Evolutionary conservation across 1,140 invertebrate genomes (phyloP).

Genomic region (Drosophila erecta): DNA sequence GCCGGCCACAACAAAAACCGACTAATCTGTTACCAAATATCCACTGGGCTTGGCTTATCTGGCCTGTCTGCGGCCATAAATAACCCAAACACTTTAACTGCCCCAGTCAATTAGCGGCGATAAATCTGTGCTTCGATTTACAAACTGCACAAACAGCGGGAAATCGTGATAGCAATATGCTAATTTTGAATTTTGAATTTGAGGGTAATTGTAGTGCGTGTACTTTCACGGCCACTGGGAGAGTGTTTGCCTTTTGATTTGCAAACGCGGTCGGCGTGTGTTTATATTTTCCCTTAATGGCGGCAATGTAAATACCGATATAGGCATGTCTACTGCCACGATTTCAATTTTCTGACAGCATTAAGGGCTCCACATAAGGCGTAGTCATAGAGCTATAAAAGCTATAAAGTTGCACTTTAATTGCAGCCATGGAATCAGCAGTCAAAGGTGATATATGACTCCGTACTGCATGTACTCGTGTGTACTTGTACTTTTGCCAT

Average conservation of each 20-base stretch:
- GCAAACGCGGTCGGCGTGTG: conserved; percentile 15
- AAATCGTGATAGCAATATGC: conserved; percentile 8
- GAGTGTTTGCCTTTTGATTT: conserved; percentile 30
- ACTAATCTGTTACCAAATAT: conserved; percentile 14
- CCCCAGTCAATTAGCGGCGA: conserved; percentile 57
- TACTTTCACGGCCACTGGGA: conserved; percentile 22
- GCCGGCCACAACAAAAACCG: conserved; percentile 9
- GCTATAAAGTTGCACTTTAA: neutral
- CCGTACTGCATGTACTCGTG: neutral
- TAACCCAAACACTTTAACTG: conserved; percentile 69
- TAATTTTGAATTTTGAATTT: conserved; percentile 27
- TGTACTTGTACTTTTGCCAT: too few species aligned
- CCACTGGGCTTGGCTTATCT: conserved; percentile 10
- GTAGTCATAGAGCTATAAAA: neutral
- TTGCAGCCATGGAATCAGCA: conserved; percentile 1
- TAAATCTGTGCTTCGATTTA: conserved; percentile 63
- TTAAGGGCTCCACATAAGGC: neutral
- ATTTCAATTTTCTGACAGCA: conserved; percentile 17
- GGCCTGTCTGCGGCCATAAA: conserved; percentile 43
- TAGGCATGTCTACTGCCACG: conserved; percentile 5
- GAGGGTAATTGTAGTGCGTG: conserved; percentile 23
- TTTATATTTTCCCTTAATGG: conserved; percentile 33
- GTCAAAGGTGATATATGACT: conserved; percentile 32
- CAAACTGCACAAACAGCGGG: conserved; percentile 9
- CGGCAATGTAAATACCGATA: conserved; percentile 16